Conservation (phyloP, 2,113 vertebrate genomes). For the Ondatra zibethicus region DNA sequence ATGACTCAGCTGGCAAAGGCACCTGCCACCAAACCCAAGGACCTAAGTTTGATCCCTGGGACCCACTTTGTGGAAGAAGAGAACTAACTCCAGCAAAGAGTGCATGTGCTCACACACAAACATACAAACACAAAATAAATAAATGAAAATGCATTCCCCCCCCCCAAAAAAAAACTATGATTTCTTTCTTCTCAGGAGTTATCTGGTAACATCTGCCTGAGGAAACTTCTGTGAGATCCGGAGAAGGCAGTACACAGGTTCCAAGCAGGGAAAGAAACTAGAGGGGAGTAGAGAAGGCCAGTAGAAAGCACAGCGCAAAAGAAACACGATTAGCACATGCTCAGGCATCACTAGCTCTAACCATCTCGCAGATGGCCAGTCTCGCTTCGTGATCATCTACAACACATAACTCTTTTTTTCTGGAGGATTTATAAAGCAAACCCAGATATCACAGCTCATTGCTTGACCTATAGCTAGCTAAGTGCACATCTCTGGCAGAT, state of each 20-base stretch:
- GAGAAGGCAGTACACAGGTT: background rate
- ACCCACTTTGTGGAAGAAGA: background rate
- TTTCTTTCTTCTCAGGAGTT: background rate
- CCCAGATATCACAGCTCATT: background rate
- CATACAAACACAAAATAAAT: background rate
- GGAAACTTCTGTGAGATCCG: background rate
- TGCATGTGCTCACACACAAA: background rate
- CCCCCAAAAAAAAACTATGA: background rate
- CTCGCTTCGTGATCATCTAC: background rate
- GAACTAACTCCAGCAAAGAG: background rate
- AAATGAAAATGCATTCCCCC: background rate
- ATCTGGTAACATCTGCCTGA: background rate
- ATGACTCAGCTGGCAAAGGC: background rate
- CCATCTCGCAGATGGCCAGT: background rate
- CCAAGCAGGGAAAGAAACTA: background rate
- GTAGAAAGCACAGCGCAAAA: background rate
- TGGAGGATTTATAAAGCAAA: constrained; percentile 23
- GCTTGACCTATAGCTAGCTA: background rate
- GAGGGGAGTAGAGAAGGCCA: background rate
- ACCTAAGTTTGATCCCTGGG: background rate
- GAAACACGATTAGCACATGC: background rate
- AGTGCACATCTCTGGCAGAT: constrained; percentile 2
- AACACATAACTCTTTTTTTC: too few species aligned
- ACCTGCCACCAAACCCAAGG: background rate
- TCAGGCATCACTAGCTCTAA: background rate